Evolutionary conservation across 2,797 vertebrate species (phyloP), one percentile per base, ranked within the genome.

Genomic region (Melanitta fusca): DNA sequence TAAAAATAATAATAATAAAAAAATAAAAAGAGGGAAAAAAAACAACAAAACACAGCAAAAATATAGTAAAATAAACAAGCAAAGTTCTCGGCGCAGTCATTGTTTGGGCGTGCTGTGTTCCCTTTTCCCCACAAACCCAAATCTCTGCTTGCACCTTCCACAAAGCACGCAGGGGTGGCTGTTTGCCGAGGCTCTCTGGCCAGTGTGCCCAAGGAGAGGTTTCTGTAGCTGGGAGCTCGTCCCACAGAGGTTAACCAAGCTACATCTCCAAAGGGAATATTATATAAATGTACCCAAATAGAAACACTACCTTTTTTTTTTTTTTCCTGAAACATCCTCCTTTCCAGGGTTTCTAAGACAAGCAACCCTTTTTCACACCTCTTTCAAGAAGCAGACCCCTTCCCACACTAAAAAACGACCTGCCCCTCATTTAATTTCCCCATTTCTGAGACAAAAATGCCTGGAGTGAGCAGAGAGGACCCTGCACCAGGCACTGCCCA

Each of bases 211-310:
- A 51, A 81, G 24, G 39, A 91, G 89, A 89, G 71, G 78, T 57
- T 93, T 82, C 89, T 95, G 80, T 49, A 90, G 80, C 47, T 1
- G 1, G 73, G 81, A 91, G 69, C 56, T 77, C 4, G 6, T 93
- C 94, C 83, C 88, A 88, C 83, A 93, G 80, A 93, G 92, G 92
- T 95, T 94, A 96, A 95, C 88, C 94, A 96, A 97, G 90, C 95
- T 94, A 95, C 89, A 96, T 64, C 89, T 93, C 96, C 94, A 80
- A 80, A 85, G 91, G 81, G 88, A 60, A 84, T 94, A 86, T 91
- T 88, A 88, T 22, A 92, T 36, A 73, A 91, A 86, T 47, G 71
- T 54, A 88, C 60, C 68, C 78, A 88, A 81, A 93, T 16, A 80
- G 78, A 95, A 95, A 91, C 64, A 91, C 47, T 66, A 79, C 45